These are phyloP conservation scores for Campylomormyrus numenius DNA, from an alignment of 2,113 vertebrate species.

Conservation along the genomic window DNA sequence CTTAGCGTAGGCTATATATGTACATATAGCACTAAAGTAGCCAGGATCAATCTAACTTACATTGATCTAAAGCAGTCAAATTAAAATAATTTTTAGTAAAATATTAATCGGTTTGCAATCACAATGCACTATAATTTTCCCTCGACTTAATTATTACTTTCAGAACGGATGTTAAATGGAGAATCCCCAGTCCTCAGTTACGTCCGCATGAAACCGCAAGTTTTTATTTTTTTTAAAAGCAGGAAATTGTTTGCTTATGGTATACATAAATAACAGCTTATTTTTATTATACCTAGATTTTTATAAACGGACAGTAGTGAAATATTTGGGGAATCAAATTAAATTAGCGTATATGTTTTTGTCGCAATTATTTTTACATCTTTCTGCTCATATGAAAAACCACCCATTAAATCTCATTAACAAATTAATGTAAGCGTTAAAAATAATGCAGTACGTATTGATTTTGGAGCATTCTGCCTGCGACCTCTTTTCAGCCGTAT, in stretches of 20 bases:
- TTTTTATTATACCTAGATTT: not conserved
- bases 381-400: not conserved
- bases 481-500: not conserved
- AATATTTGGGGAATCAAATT: not conserved
- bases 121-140: not conserved
- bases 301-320: not conserved
- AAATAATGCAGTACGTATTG: not conserved
- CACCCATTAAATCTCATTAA: not conserved
- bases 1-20: not conserved
- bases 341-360: not conserved
- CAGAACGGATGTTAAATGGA: not conserved
- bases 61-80: not conserved
- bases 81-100: not conserved
- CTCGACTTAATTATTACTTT: constrained; percentile 1
- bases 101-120: not conserved
- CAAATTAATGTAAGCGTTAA: not conserved
- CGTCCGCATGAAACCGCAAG: not conserved
- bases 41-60: not conserved
- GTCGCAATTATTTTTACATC: not conserved
- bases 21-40: not conserved
- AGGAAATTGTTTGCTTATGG: not conserved
- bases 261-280: not conserved
- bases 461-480: not conserved
- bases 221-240: not conserved
- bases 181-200: not conserved